phyloP scores from a whole-genome alignment of 2,113 vertebrate genomes.

The Phyllostomus hastatus region DNA sequence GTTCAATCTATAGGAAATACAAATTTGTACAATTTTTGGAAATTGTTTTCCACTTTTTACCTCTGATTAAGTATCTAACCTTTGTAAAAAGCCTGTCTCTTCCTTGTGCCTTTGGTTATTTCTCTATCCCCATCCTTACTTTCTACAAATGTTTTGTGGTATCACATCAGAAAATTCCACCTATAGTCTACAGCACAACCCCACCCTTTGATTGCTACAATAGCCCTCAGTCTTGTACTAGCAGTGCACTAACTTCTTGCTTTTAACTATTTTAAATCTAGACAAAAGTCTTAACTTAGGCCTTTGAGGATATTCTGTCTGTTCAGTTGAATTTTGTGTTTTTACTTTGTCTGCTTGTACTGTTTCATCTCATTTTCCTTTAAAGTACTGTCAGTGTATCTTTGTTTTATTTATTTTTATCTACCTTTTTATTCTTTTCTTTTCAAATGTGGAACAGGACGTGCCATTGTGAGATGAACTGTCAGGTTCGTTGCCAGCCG shows the following conservation, averaged over 20 bases:
- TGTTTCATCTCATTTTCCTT: slow-evolving; percentile 64
- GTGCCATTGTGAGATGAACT: not conserved
- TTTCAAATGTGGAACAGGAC: slow-evolving; percentile 23
- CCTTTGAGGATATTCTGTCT: slow-evolving; percentile 56
- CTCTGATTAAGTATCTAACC: not conserved
- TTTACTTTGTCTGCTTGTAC: slow-evolving; percentile 50
- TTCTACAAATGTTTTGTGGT: not conserved
- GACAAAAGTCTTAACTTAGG: slow-evolving; percentile 50
- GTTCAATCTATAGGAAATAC: not conserved
- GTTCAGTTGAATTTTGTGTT: slow-evolving; percentile 58
- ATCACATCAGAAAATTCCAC: not conserved
- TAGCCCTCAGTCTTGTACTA: not conserved
- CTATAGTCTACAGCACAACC: not conserved
- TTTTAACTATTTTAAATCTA: slow-evolving; percentile 63
- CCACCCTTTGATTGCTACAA: not conserved
- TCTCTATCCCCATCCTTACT: not conserved
- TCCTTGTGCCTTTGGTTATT: not conserved
- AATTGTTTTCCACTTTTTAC: not conserved
- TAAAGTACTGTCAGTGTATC: slow-evolving; percentile 44
- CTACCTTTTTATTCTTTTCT: slow-evolving; percentile 49
- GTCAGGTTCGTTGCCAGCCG: not conserved
- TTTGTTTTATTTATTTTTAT: slow-evolving; percentile 66
- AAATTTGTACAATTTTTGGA: not conserved
- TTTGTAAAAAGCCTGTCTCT: not conserved
- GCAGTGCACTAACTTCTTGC: not conserved